Evolutionary conservation across 2,888 invertebrate species (phyloP).

Genomic region (Sepiola atlantica): DNA sequence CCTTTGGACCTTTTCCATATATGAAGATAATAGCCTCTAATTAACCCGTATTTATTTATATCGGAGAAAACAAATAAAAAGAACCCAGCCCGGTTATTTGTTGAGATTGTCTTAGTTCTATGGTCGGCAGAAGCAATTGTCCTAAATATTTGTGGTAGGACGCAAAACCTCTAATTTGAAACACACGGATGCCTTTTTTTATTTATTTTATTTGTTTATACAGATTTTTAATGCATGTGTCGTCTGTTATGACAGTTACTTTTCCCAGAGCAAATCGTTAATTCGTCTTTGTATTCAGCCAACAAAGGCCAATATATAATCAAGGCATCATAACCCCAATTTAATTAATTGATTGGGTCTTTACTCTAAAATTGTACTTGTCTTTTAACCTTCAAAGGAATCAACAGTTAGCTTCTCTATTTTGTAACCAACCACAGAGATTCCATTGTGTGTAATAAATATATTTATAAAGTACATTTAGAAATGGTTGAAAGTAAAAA

Average conservation of each 20-base stretch:
- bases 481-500: too few relatives aligned
- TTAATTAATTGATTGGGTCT: not conserved
- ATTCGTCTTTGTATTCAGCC: not conserved
- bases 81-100: not conserved
- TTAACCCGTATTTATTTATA: not conserved
- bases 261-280: not conserved
- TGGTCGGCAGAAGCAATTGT: not conserved
- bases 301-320: not conserved
- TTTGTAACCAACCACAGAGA: too few relatives aligned
- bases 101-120: not conserved
- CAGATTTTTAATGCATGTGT: not conserved
- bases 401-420: too few relatives aligned
- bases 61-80: not conserved
- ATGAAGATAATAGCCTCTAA: not conserved
- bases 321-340: not conserved
- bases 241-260: not conserved
- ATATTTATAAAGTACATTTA: too few relatives aligned
- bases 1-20: too few relatives aligned
- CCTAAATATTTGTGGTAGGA: not conserved
- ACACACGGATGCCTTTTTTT: not conserved
- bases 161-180: not conserved
- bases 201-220: not conserved
- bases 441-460: too few relatives aligned
- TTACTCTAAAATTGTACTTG: not conserved
- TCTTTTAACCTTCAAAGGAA: not conserved